phyloP scores from a whole-genome alignment of 37 sponge, comb jelly and placozoan genomes.

The Cliona cf. orientalis region DNA sequence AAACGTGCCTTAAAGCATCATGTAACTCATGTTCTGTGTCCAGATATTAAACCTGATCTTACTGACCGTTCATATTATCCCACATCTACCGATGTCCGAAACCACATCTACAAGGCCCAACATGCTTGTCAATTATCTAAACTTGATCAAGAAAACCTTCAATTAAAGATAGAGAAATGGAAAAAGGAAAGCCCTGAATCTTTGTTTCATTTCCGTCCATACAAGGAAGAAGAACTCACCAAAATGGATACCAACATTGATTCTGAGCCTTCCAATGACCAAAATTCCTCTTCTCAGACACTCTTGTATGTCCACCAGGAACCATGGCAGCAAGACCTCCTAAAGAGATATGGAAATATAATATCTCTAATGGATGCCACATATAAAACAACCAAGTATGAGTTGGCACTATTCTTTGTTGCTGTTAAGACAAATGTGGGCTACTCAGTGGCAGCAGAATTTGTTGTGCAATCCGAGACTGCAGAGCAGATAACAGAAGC shows the following conservation, averaged over 20 bases:
- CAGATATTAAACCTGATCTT: not conserved
- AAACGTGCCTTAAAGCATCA: slow-evolving; percentile 19
- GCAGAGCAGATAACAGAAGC: slow-evolving; percentile 31
- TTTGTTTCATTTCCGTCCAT: slow-evolving; percentile 6
- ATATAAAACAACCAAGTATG: slow-evolving; percentile 43
- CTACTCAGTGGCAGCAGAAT: slow-evolving; percentile 44
- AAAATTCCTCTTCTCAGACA: not conserved
- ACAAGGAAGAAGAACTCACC: not conserved
- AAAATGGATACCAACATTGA: not conserved
- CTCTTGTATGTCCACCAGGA: slow-evolving; percentile 49
- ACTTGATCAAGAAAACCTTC: slow-evolving; percentile 38
- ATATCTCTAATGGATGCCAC: slow-evolving; percentile 50
- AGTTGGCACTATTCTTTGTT: slow-evolving; percentile 47
- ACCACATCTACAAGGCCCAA: slow-evolving; percentile 12
- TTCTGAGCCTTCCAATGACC: not conserved
- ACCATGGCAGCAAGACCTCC: slow-evolving; percentile 53
- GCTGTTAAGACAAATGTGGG: slow-evolving; percentile 46
- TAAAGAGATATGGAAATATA: slow-evolving; percentile 36
- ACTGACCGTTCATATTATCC: slow-evolving; percentile 28
- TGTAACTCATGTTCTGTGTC: not conserved
- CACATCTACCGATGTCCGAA: slow-evolving; percentile 9
- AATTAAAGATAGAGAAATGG: slow-evolving; percentile 14
- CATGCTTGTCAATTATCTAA: slow-evolving; percentile 19
- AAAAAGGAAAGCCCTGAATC: not conserved
- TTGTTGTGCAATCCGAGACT: slow-evolving; percentile 35